A percentile compares a stretch with the other conserved stretches of the same genome.
phyloP scores from a whole-genome alignment of 2,113 vertebrate species.

The Gallinago media region DNA sequence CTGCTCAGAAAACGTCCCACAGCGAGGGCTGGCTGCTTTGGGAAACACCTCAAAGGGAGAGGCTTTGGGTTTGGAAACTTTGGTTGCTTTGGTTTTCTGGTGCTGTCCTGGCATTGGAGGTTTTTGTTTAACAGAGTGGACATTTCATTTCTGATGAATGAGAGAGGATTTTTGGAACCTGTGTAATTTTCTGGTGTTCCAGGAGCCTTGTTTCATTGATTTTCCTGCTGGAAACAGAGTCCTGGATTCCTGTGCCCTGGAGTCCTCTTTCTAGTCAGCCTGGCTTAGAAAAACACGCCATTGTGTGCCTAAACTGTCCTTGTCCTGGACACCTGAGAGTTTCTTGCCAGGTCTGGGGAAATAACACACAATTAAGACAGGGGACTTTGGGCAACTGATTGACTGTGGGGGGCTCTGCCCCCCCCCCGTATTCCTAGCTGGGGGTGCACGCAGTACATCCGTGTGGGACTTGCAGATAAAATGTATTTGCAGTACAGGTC shows the following conservation, averaged over 20 bases:
- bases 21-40: no score
- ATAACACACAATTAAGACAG: rapidly evolving
- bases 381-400: rapidly evolving
- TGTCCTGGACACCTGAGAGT: not conserved
- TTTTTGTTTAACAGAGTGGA: not conserved
- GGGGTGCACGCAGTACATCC: rapidly evolving
- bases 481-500: not conserved
- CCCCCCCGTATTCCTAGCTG: not conserved
- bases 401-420: not conserved
- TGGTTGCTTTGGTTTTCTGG: not conserved
- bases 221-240: not conserved
- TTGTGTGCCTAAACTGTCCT: not conserved
- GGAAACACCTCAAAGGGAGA: not conserved
- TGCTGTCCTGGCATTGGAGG: not conserved
- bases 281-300: not conserved
- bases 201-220: not conserved
- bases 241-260: not conserved
- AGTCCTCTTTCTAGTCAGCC: not conserved
- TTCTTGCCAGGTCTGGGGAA: not conserved
- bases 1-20: no score
- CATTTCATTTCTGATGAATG: not conserved
- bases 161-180: not conserved
- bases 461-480: not conserved
- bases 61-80: not conserved
- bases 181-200: not conserved